Evolutionary conservation across 2,888 invertebrate genomes (phyloP).

Genomic region (Serripes groenlandicus): DNA sequence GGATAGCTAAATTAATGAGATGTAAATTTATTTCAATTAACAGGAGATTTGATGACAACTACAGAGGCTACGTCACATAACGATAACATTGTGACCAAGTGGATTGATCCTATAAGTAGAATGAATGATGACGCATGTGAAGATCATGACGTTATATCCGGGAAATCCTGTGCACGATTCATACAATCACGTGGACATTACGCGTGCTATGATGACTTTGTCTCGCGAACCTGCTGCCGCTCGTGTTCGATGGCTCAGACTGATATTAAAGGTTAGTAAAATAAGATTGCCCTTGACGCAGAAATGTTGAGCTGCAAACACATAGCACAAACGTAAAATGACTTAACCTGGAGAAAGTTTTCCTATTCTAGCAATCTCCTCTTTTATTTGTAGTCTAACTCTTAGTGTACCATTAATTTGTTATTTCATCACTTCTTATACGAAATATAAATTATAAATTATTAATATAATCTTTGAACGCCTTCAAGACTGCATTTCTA

Average conservation of each 20-base stretch:
- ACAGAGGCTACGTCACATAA: background rate
- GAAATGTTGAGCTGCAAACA: too few relatives aligned
- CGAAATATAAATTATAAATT: too few relatives aligned
- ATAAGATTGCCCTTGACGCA: too few relatives aligned
- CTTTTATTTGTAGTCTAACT: too few relatives aligned
- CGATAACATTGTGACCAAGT: background rate
- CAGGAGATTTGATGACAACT: conserved; percentile 4
- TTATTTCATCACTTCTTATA: too few relatives aligned
- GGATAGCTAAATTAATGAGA: too few relatives aligned
- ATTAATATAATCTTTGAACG: too few relatives aligned
- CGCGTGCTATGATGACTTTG: conserved; percentile 51
- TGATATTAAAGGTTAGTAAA: background rate
- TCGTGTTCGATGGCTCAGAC: background rate
- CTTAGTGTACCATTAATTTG: too few relatives aligned
- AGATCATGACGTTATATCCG: background rate
- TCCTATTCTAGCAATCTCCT: too few relatives aligned
- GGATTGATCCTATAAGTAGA: background rate
- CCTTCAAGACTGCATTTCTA: too few relatives aligned
- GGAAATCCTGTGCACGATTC: conserved; percentile 47
- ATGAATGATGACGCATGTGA: background rate
- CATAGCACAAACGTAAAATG: too few relatives aligned
- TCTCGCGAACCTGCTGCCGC: conserved; percentile 46
- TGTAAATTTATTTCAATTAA: background rate
- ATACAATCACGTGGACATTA: conserved; percentile 45
- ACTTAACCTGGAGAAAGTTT: too few relatives aligned